Conservation (phyloP, 2,888 invertebrate species). For the Antheraea yamamai region DNA sequence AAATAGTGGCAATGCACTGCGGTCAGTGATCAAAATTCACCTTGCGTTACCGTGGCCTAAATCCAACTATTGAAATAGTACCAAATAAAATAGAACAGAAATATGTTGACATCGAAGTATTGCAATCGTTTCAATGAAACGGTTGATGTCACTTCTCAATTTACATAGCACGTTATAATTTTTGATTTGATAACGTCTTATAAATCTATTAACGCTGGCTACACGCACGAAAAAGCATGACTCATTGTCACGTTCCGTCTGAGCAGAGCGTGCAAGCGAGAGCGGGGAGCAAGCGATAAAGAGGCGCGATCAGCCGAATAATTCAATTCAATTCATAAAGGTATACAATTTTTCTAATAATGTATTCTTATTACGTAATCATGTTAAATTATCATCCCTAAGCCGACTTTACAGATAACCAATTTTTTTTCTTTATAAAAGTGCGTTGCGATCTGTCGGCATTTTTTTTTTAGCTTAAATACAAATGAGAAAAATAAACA, state of each 20-base stretch:
- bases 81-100: background rate
- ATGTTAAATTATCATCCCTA: too few relatives aligned
- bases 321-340: too few relatives aligned
- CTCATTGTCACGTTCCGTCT: too few relatives aligned
- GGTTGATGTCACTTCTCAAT: background rate
- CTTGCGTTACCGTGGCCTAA: slow-evolving; percentile 10
- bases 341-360: too few relatives aligned
- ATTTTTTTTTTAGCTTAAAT: background rate
- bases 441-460: background rate
- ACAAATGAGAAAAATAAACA: background rate
- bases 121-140: background rate
- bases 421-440: background rate
- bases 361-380: too few relatives aligned
- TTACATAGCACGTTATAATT: background rate
- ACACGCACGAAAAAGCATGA: too few relatives aligned
- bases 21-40: background rate
- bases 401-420: too few relatives aligned
- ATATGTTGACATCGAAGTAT: background rate
- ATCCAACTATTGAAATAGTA: slow-evolving; percentile 3
- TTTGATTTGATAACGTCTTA: too few relatives aligned
- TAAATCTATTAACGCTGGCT: too few relatives aligned
- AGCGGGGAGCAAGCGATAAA: too few relatives aligned
- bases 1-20: background rate
- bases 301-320: too few relatives aligned
- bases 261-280: too few relatives aligned